A percentile compares a stretch with the other conserved stretches of the same genome.
These are phyloP conservation scores for Melitaea athalia DNA, from an alignment of 2,888 invertebrate genomes.

Conservation along the genomic window DNA sequence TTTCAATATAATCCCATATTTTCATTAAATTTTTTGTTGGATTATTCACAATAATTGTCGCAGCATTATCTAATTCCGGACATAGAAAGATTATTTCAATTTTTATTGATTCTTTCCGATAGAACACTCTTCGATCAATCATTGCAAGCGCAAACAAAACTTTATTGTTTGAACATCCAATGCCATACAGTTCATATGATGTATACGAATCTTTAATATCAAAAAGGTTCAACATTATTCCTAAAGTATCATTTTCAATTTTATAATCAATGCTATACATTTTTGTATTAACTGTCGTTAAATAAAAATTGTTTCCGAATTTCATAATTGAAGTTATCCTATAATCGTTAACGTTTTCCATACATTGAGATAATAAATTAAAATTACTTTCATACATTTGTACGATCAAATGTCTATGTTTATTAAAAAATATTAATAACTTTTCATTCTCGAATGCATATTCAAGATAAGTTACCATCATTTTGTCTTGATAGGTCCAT, in stretches of 20 bases:
- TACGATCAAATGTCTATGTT: constrained; percentile 66
- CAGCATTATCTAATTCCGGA: constrained; percentile 43
- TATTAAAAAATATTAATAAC: constrained; percentile 57
- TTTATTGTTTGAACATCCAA: constrained; percentile 56
- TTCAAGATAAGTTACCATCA: constrained; percentile 53
- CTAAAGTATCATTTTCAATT: constrained; percentile 41
- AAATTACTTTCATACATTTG: constrained; percentile 53
- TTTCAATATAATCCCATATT: constrained; percentile 65
- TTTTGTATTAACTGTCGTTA: constrained; percentile 58
- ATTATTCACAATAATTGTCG: constrained; percentile 53
- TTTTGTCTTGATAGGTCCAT: constrained; percentile 66
- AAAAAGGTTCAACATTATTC: constrained; percentile 46
- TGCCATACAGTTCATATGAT: constrained; percentile 53
- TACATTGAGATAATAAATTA: constrained; percentile 51
- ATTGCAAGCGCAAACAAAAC: constrained; percentile 52
- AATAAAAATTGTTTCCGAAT: constrained; percentile 45
- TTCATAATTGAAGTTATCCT: constrained; percentile 57
- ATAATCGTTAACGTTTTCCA: constrained; percentile 64
- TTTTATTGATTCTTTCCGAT: constrained; percentile 54
- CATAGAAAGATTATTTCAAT: constrained; percentile 57
- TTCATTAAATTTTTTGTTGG: constrained; percentile 54
- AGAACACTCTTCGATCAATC: constrained; percentile 54
- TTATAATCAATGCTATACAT: constrained; percentile 54
- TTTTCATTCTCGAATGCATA: constrained; percentile 48
- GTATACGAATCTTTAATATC: constrained; percentile 52